Percentiles rank a stretch among this genome's conserved stretches.
Evolutionary conservation across 2,113 vertebrate species (phyloP).

Genomic region (Meleagris gallopavo): DNA sequence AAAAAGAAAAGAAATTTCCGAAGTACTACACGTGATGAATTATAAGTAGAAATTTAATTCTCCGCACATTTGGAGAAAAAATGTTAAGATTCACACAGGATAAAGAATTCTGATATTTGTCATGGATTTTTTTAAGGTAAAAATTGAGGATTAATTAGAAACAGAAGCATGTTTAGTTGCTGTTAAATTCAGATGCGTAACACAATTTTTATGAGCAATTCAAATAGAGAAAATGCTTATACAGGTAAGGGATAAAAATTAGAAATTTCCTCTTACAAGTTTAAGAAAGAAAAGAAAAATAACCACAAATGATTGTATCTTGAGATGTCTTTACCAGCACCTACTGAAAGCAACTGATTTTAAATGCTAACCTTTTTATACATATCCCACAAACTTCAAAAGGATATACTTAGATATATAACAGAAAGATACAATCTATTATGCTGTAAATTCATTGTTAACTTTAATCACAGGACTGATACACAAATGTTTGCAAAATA

Average conservation of each 20-base stretch:
- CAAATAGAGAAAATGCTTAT: neutral
- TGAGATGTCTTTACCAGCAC: neutral
- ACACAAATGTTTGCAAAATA: conserved; percentile 14
- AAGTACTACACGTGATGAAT: neutral
- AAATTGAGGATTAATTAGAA: neutral
- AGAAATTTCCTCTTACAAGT: neutral
- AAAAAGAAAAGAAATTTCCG: neutral
- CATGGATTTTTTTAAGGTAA: neutral
- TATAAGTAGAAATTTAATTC: neutral
- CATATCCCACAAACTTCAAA: neutral
- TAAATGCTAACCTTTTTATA: neutral
- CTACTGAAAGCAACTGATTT: conserved; percentile 13
- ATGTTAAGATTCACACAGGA: neutral
- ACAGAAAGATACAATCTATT: neutral
- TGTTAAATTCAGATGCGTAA: neutral
- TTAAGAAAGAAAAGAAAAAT: neutral
- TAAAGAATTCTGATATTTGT: neutral
- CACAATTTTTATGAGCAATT: neutral
- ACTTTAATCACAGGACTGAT: neutral
- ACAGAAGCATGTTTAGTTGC: neutral
- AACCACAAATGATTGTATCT: neutral
- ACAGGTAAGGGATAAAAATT: conserved; percentile 10
- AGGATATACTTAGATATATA: neutral
- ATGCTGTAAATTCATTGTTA: neutral
- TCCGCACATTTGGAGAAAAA: neutral